A percentile compares a stretch with the other conserved stretches of the same genome.
Evolutionary conservation across 1,140 invertebrate species (phyloP).

Genomic region (Drosophila asahinai): DNA sequence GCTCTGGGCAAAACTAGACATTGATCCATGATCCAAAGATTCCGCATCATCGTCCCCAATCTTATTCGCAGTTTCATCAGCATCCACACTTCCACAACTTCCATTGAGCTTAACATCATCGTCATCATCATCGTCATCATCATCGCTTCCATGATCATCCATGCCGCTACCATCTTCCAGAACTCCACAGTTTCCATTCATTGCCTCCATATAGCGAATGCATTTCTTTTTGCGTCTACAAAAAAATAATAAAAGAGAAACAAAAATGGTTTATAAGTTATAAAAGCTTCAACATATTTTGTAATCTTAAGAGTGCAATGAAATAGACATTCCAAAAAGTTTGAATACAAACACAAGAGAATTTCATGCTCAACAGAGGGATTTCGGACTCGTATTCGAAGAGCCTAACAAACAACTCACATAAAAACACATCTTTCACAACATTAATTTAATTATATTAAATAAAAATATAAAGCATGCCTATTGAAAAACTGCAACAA

Average conservation of each 20-base stretch:
- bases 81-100: slow-evolving; percentile 88
- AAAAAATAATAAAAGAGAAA: slow-evolving; percentile 18
- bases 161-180: slow-evolving; percentile 87
- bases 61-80: slow-evolving; percentile 89
- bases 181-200: slow-evolving; percentile 57
- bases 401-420: not conserved
- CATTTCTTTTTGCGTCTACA: slow-evolving; percentile 98
- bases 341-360: slow-evolving; percentile 14
- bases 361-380: slow-evolving; percentile 15
- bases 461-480: not conserved
- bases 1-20: slow-evolving; percentile 90
- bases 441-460: not conserved
- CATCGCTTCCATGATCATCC: slow-evolving; percentile 84
- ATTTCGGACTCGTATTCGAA: not conserved
- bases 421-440: slow-evolving; percentile 1
- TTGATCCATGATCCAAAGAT: slow-evolving; percentile 88
- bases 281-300: not conserved
- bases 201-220: slow-evolving; percentile 95
- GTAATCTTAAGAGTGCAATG: slow-evolving; percentile 21
- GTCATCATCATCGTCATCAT: slow-evolving; percentile 89
- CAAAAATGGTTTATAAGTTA: slow-evolving; percentile 22
- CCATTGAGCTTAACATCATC: slow-evolving; percentile 87
- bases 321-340: slow-evolving; percentile 46
- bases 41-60: slow-evolving; percentile 89
- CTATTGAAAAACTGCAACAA: not conserved